A percentile compares a stretch with the other conserved stretches of the same genome.
Conservation (phyloP, 2,113 vertebrate species). For the Cariama cristata region DNA sequence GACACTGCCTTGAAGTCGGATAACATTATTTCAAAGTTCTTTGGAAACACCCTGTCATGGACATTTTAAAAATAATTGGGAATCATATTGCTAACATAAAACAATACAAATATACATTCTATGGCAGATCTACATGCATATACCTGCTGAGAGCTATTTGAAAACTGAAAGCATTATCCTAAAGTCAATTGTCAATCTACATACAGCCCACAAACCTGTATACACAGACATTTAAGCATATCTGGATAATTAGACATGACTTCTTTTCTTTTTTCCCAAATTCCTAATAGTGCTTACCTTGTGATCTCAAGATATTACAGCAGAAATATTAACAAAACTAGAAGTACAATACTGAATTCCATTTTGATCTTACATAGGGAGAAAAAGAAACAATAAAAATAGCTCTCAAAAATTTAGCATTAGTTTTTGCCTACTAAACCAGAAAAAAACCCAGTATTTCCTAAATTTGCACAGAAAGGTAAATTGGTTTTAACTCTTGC, state of each 20-base stretch:
- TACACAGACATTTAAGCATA: not conserved
- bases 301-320: not conserved
- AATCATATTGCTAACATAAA: not conserved
- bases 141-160: not conserved
- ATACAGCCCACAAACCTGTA: not conserved
- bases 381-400: not conserved
- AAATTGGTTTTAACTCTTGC: not conserved
- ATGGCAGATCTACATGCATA: not conserved
- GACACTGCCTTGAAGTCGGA: not conserved
- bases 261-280: not conserved
- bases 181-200: not conserved
- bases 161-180: not conserved
- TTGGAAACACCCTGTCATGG: not conserved
- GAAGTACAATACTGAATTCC: not conserved
- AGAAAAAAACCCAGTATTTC: not conserved
- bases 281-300: not conserved
- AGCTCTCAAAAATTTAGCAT: not conserved
- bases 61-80: not conserved
- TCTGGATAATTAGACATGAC: not conserved
- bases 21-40: not conserved
- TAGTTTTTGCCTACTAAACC: not conserved
- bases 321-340: not conserved
- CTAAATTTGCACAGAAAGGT: not conserved
- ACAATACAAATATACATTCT: not conserved
- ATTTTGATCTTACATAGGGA: not conserved